A percentile compares a stretch with the other conserved stretches of the same genome.
Conservation (phyloP, 1,140 invertebrate genomes). For the Bombus consobrinus region DNA sequence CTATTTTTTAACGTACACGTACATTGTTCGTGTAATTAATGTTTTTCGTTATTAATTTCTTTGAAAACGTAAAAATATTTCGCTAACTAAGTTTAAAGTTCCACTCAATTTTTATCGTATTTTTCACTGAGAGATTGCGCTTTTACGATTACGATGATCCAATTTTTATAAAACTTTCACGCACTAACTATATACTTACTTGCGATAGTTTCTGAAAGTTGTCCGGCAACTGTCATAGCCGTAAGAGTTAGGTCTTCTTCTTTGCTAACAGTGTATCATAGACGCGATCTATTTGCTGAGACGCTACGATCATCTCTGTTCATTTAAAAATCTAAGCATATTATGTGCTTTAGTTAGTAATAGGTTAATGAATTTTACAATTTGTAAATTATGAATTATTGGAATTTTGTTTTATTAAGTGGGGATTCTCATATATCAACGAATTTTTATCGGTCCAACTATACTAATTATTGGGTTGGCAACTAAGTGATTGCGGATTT, state of each 20-base stretch:
- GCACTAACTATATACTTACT: neutral
- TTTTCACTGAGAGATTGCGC: neutral
- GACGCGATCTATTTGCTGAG: neutral
- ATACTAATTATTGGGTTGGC: too few relatives aligned
- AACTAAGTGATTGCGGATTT: too few relatives aligned
- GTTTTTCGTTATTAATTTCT: neutral
- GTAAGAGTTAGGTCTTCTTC: neutral
- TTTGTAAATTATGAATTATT: too few relatives aligned
- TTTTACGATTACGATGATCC: neutral
- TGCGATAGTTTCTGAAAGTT: neutral
- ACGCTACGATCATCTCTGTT: neutral
- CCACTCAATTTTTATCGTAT: neutral
- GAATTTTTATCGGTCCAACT: too few relatives aligned
- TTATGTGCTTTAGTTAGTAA: neutral
- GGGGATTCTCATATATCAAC: too few relatives aligned
- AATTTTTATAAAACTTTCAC: conserved; percentile 10
- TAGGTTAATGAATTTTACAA: neutral
- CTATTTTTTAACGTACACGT: neutral
- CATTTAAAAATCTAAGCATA: neutral
- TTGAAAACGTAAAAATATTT: neutral
- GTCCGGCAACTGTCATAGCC: neutral
- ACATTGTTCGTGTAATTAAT: too few relatives aligned
- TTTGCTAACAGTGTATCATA: neutral
- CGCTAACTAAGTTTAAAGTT: neutral
- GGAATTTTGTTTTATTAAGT: too few relatives aligned